These are phyloP conservation scores for Collichthys lucidus DNA, from an alignment of 2,113 vertebrate species.

Conservation along the genomic window DNA sequence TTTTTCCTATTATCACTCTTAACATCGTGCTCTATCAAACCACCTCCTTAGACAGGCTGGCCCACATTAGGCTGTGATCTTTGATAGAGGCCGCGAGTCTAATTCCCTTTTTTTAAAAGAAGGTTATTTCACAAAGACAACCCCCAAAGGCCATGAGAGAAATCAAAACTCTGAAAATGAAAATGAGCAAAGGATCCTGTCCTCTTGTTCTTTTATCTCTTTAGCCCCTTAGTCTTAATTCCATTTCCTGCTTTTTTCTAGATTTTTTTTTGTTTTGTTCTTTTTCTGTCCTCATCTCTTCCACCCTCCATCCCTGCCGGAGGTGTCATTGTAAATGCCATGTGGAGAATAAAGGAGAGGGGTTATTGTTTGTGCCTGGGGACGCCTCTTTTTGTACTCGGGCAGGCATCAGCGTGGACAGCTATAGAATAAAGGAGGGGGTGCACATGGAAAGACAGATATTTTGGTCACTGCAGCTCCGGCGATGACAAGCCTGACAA, in stretches of 20 bases:
- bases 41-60: slow-evolving; percentile 42
- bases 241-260: slow-evolving; percentile 32
- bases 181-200: slow-evolving; percentile 63
- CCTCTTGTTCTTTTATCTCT: slow-evolving; percentile 65
- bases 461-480: slow-evolving; percentile 52
- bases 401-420: slow-evolving; percentile 24
- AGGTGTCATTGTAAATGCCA: slow-evolving; percentile 69
- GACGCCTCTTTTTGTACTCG: slow-evolving; percentile 47
- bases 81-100: slow-evolving; percentile 46
- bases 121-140: slow-evolving; percentile 71
- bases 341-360: slow-evolving; percentile 44
- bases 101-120: slow-evolving; percentile 64
- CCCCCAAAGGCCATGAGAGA: slow-evolving; percentile 48
- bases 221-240: slow-evolving; percentile 46
- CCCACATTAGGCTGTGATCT: slow-evolving; percentile 62
- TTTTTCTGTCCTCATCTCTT: slow-evolving; percentile 43
- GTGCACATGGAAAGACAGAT: slow-evolving; percentile 26
- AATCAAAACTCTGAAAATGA: slow-evolving; percentile 70
- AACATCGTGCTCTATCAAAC: slow-evolving; percentile 43
- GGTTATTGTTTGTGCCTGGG: slow-evolving; percentile 61
- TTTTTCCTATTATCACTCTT: slow-evolving; percentile 56
- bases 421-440: slow-evolving; percentile 20
- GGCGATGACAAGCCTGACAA: slow-evolving; percentile 49
- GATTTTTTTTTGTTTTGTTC: neutral
- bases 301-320: slow-evolving; percentile 40